A percentile compares a stretch with the other conserved stretches of the same genome.
Evolutionary conservation across 35 echinoderm and acorn worm species (phyloP).

Genomic region (Apostichopus japonicus): DNA sequence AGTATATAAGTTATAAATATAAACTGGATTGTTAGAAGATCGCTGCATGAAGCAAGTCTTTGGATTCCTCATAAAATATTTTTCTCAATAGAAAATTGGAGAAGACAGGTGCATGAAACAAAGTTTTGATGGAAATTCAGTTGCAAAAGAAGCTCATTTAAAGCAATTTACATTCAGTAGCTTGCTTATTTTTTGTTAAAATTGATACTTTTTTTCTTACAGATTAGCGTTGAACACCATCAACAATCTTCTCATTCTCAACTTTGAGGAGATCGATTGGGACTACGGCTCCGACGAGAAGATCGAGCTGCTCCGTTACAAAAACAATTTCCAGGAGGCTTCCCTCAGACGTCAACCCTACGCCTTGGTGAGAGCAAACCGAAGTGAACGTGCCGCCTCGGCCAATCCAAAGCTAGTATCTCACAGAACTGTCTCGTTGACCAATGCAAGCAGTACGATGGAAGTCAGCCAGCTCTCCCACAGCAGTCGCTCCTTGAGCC

Average conservation of each 20-base stretch:
- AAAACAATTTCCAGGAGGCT: constrained; percentile 90
- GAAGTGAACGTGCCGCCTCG: constrained; percentile 77
- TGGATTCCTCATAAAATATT: too few species aligned
- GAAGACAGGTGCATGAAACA: too few species aligned
- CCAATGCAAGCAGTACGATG: background rate
- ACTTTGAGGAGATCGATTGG: constrained; percentile 97
- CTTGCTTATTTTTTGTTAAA: background rate
- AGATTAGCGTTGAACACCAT: constrained; percentile 91
- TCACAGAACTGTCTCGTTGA: constrained; percentile 31
- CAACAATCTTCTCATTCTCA: constrained; percentile 84
- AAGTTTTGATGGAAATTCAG: too few species aligned
- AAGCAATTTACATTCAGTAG: background rate
- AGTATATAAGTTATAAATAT: too few species aligned
- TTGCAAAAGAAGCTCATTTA: too few species aligned
- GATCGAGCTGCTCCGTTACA: constrained; percentile 86
- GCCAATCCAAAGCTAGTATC: constrained; percentile 90
- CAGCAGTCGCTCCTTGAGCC: constrained; percentile 74
- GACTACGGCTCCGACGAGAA: constrained; percentile 89
- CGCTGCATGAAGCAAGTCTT: too few species aligned
- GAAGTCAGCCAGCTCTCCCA: constrained; percentile 60
- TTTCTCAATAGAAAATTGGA: too few species aligned
- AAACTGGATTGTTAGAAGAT: too few species aligned
- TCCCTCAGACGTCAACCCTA: constrained; percentile 84
- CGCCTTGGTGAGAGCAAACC: constrained; percentile 79
- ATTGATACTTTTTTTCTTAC: background rate